Conservation (phyloP, 92 coral and sea anemone genomes). For the Galaxea fascicularis region DNA sequence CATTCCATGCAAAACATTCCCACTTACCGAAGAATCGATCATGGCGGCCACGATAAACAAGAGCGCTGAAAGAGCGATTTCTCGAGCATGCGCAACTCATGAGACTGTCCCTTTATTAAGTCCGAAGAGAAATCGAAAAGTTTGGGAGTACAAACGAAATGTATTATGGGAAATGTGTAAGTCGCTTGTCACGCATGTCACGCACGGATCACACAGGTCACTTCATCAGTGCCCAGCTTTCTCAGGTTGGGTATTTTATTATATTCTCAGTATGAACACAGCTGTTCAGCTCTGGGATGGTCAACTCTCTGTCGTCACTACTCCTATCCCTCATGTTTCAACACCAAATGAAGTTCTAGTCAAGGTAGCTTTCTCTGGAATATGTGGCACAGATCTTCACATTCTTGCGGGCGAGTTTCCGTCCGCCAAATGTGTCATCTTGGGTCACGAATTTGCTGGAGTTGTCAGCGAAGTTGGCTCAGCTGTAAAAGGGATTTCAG, state of each 20-base stretch:
- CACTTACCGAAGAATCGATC: too few species aligned
- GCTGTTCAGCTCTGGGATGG: conserved; percentile 97
- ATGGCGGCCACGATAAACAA: too few species aligned
- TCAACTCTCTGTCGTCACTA: conserved; percentile 84
- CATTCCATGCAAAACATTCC: too few species aligned
- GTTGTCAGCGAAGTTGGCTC: conserved; percentile 94
- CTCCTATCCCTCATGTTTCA: conserved; percentile 92
- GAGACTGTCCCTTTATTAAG: too few species aligned
- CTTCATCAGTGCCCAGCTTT: too few species aligned
- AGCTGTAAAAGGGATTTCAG: conserved; percentile 85
- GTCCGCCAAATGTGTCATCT: conserved; percentile 85
- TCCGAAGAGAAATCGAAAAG: too few species aligned
- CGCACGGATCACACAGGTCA: background rate
- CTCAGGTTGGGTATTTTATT: too few species aligned
- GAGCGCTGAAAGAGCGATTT: too few species aligned
- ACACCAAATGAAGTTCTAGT: conserved; percentile 88
- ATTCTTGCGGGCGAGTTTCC: conserved; percentile 89
- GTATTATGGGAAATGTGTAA: too few species aligned
- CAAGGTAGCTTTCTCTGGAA: conserved; percentile 91
- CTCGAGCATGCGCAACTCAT: too few species aligned
- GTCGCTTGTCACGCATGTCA: too few species aligned
- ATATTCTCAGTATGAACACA: conserved; percentile 69
- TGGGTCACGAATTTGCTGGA: conserved; percentile 96
- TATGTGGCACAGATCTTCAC: conserved; percentile 86
- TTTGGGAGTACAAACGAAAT: too few species aligned